A percentile compares a stretch with the other conserved stretches of the same genome.
These are phyloP conservation scores for Zaprionus taronus DNA, from an alignment of 1,140 invertebrate species.

Conservation along the genomic window DNA sequence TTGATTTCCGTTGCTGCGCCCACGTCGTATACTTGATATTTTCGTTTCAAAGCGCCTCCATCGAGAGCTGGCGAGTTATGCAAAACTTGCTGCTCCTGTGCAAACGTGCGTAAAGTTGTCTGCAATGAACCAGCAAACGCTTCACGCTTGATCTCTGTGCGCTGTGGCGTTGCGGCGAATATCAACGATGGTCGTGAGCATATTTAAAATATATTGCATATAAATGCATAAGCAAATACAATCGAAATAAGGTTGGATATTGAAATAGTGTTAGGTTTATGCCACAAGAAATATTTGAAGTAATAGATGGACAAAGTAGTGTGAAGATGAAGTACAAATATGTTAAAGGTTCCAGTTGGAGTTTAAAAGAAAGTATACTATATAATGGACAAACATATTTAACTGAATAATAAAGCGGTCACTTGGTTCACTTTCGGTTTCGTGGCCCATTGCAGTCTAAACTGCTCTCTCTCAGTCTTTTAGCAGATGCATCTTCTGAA, in stretches of 20 bases:
- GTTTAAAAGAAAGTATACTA: neutral
- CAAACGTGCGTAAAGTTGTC: constrained; percentile 71
- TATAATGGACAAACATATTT: constrained; percentile 16
- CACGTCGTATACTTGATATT: constrained; percentile 54
- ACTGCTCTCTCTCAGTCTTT: neutral
- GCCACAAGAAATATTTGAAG: neutral
- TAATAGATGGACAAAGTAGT: too few species aligned
- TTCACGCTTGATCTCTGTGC: constrained; percentile 52
- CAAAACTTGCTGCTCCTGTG: constrained; percentile 49
- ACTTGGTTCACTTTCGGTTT: neutral
- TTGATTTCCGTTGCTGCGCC: constrained; percentile 12
- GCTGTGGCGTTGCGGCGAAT: neutral
- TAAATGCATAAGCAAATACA: constrained; percentile 34
- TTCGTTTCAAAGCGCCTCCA: constrained; percentile 11
- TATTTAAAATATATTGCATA: constrained; percentile 29
- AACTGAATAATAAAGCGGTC: neutral
- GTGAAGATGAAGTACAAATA: too few species aligned
- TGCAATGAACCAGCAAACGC: constrained; percentile 64
- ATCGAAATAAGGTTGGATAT: constrained; percentile 26
- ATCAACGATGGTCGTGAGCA: constrained; percentile 40
- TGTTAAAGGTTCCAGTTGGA: neutral
- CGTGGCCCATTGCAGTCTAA: neutral
- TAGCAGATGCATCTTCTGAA: neutral
- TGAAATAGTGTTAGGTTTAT: neutral
- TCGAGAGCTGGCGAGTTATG: constrained; percentile 17